Percentiles rank a stretch among this genome's conserved stretches.
These are phyloP conservation scores for Mylabris phalerata DNA, from an alignment of 1,140 invertebrate genomes.

Conservation along the genomic window DNA sequence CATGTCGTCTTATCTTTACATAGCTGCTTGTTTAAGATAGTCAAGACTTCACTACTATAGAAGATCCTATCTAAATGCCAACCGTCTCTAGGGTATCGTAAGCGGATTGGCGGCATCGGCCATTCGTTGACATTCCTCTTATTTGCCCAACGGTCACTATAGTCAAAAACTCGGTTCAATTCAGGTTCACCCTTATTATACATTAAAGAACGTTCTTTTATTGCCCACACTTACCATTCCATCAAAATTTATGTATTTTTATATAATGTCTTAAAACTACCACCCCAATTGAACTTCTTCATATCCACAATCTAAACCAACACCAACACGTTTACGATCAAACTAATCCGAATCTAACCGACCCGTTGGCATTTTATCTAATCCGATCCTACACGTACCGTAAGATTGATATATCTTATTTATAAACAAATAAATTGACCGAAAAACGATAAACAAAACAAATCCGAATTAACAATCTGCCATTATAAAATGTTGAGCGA, in stretches of 20 bases:
- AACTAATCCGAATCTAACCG: no score
- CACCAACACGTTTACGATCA: no score
- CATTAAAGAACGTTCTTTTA: slow-evolving; percentile 14
- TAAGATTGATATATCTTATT: no score
- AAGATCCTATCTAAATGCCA: slow-evolving; percentile 15
- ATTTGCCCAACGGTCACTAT: slow-evolving; percentile 12
- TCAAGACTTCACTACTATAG: slow-evolving; percentile 3
- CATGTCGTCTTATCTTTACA: no score
- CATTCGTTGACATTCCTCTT: slow-evolving; percentile 12
- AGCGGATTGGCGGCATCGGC: slow-evolving; percentile 8
- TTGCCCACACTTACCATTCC: slow-evolving; percentile 10
- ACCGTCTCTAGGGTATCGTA: slow-evolving; percentile 15
- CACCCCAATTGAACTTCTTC: neutral
- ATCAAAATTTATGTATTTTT: slow-evolving; percentile 9
- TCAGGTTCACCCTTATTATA: slow-evolving; percentile 3
- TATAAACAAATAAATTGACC: no score
- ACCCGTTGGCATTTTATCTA: no score
- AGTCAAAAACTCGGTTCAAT: slow-evolving; percentile 1
- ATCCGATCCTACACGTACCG: no score
- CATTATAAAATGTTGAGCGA: no score
- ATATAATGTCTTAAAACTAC: slow-evolving; percentile 9
- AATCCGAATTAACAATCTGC: no score
- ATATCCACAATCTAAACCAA: no score
- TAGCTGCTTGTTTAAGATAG: slow-evolving; percentile 11
- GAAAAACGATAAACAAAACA: no score